These are phyloP conservation scores for Choloepus hoffmanni DNA, from an alignment of 2,113 vertebrate species.

Conservation along the genomic window DNA sequence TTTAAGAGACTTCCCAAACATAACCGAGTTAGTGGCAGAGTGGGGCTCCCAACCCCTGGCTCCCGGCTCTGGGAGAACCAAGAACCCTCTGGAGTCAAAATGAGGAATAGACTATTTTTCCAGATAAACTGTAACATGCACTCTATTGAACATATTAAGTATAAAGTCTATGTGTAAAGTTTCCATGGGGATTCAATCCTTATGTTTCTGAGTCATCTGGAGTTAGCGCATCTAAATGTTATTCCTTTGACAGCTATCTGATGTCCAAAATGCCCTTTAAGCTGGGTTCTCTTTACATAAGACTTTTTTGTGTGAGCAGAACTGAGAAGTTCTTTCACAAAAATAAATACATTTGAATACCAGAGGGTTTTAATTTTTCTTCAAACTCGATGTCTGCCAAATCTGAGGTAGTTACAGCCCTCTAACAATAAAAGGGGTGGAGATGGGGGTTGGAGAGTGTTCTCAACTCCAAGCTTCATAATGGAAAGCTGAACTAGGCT, in stretches of 20 bases:
- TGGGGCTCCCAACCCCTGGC: not conserved
- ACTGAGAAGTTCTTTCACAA: conserved; percentile 38
- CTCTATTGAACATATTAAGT: not conserved
- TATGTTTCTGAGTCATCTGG: conserved; percentile 52
- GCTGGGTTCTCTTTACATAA: conserved; percentile 19
- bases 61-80: not conserved
- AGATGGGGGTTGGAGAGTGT: not conserved
- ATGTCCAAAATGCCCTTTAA: conserved; percentile 16
- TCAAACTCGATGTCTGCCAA: not conserved
- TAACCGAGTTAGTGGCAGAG: not conserved
- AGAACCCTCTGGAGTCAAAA: not conserved
- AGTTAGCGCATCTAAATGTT: not conserved
- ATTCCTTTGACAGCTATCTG: conserved; percentile 28
- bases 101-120: not conserved
- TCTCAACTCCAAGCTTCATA: not conserved
- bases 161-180: not conserved
- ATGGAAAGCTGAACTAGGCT: not conserved
- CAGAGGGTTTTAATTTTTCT: conserved; percentile 3
- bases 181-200: conserved; percentile 27
- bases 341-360: conserved; percentile 56
- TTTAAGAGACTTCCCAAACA: not conserved
- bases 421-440: not conserved
- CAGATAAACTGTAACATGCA: not conserved
- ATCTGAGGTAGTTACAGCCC: not conserved
- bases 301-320: conserved; percentile 7